Conservation (phyloP, 2,797 vertebrate genomes). For the Catharus ustulatus region DNA sequence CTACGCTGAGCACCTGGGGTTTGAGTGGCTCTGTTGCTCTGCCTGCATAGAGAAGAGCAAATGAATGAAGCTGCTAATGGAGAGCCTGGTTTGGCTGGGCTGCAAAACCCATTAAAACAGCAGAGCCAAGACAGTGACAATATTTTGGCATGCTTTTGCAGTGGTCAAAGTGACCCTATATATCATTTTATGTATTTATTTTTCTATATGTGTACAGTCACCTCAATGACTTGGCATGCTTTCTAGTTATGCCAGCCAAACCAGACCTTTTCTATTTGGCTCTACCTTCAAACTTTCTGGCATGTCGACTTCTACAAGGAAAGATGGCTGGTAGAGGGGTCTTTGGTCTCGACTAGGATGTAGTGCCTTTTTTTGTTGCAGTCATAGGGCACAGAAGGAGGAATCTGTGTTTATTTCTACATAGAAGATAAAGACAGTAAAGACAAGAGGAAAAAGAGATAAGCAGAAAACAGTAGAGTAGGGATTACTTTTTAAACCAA, state of each 20-base stretch:
- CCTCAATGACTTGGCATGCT: conserved; percentile 62
- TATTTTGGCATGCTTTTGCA: conserved; percentile 39
- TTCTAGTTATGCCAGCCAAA: conserved; percentile 57
- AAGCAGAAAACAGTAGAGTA: not conserved
- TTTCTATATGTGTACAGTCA: conserved; percentile 54
- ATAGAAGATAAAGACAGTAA: not conserved
- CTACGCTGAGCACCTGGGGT: not conserved
- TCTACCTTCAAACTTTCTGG: conserved; percentile 55
- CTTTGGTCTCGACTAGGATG: not conserved
- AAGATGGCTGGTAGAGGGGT: conserved; percentile 30
- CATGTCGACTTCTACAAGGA: conserved; percentile 3
- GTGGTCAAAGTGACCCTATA: conserved; percentile 55
- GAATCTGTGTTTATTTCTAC: not conserved
- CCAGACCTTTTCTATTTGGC: conserved; percentile 55
- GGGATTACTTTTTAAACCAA: not conserved
- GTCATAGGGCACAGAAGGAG: not conserved
- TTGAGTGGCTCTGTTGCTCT: not conserved
- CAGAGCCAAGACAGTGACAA: conserved; percentile 46
- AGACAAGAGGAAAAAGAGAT: not conserved
- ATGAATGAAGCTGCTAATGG: not conserved
- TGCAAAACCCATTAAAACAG: conserved; percentile 21
- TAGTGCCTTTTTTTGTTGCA: not conserved
- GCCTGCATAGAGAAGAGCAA: not conserved
- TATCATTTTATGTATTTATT: conserved; percentile 67
- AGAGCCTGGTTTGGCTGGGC: conserved; percentile 14